Conservation (phyloP, 2,797 vertebrate species). For the Myiotriccus ornatus region DNA sequence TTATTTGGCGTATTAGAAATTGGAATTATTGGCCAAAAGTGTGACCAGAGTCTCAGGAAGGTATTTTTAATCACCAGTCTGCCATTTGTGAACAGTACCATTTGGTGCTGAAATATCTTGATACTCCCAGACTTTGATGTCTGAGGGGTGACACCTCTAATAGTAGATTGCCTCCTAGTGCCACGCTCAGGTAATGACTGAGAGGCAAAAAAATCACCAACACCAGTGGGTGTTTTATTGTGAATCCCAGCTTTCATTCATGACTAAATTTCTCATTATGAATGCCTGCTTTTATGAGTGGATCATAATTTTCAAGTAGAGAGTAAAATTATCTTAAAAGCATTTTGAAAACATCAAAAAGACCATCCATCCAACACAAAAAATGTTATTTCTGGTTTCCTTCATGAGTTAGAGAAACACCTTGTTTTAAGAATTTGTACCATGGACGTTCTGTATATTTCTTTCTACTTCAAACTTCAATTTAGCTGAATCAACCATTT, state of each 20-base stretch:
- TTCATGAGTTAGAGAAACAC: neutral
- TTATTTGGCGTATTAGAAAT: fast-evolving
- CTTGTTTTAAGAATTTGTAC: neutral
- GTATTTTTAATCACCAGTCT: fast-evolving
- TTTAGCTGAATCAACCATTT: neutral
- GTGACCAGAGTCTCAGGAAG: fast-evolving
- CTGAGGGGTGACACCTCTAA: neutral
- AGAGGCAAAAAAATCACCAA: neutral
- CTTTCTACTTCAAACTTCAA: neutral
- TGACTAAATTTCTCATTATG: neutral
- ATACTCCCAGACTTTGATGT: neutral
- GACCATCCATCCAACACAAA: fast-evolving
- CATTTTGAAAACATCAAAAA: neutral
- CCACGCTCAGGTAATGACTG: neutral
- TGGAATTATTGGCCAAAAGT: neutral
- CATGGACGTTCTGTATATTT: neutral
- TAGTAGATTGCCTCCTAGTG: constrained; percentile 59
- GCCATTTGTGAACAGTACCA: neutral
- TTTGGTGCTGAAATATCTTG: neutral
- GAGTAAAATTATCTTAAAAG: neutral
- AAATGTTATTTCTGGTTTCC: neutral
- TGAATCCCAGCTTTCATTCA: fast-evolving
- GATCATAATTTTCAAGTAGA: neutral
- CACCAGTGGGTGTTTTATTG: neutral
- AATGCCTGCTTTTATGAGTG: neutral